A percentile compares a stretch with the other conserved stretches of the same genome.
These are phyloP conservation scores for Tapera naevia DNA, from an alignment of 2,797 vertebrate species.

Conservation along the genomic window DNA sequence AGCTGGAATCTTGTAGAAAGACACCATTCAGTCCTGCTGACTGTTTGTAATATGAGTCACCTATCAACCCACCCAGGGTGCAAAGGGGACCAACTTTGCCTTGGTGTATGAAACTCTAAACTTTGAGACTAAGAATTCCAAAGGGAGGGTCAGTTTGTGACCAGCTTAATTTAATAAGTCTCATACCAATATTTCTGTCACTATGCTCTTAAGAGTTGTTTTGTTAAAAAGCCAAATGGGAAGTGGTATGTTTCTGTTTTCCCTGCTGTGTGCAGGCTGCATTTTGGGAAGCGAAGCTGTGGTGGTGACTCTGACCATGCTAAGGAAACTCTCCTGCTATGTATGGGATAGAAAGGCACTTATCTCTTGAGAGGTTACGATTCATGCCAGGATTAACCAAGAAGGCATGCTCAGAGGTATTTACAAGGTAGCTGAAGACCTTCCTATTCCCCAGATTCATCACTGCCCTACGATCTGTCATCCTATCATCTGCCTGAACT, in stretches of 20 bases:
- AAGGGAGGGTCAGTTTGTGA: not conserved
- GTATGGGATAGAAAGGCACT: not conserved
- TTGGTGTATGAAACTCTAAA: not conserved
- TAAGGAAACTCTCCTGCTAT: not conserved
- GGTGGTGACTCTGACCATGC: not conserved
- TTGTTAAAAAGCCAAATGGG: not conserved
- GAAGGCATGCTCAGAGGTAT: not conserved
- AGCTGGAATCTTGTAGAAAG: not conserved
- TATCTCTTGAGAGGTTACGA: not conserved
- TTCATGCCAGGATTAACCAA: not conserved
- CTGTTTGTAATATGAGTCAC: not conserved
- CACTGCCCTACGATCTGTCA: not conserved
- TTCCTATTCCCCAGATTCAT: not conserved
- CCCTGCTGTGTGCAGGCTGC: accelerated
- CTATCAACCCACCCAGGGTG: not conserved
- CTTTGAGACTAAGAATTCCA: not conserved
- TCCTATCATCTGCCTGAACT: not conserved
- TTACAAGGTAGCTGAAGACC: not conserved
- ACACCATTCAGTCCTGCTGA: not conserved
- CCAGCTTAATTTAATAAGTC: not conserved
- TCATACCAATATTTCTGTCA: not conserved
- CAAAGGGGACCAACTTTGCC: not conserved
- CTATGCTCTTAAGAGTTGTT: not conserved
- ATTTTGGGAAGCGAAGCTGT: not conserved
- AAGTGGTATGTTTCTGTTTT: not conserved